phyloP scores from a whole-genome alignment of 2,888 invertebrate species.

The Anagyrus pseudococci region DNA sequence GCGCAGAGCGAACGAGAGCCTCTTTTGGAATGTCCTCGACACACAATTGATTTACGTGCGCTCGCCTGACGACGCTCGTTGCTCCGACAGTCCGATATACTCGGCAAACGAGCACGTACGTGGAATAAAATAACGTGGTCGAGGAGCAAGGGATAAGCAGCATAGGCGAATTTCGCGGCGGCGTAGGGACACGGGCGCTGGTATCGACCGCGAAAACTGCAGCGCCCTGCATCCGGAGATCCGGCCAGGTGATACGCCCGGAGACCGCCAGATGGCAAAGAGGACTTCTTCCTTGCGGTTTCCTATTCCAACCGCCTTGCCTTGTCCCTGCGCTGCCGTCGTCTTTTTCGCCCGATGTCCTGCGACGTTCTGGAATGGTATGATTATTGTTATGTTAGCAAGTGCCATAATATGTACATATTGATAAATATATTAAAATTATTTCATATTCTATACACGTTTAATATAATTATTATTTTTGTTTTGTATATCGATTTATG shows the following conservation, averaged over 20 bases:
- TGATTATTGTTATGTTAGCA: not conserved
- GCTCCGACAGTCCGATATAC: too few relatives aligned
- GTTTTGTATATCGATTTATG: too few relatives aligned
- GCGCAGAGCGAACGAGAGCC: too few relatives aligned
- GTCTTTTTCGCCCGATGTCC: constrained; percentile 10
- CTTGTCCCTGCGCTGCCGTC: constrained; percentile 38
- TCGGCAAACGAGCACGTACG: too few relatives aligned
- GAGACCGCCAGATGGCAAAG: constrained; percentile 60
- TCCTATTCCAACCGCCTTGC: constrained; percentile 33
- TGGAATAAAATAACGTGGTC: not conserved
- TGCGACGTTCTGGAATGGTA: not conserved
- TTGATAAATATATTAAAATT: too few relatives aligned
- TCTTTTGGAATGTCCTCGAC: too few relatives aligned
- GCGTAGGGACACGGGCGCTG: constrained; percentile 16
- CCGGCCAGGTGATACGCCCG: constrained; percentile 49
- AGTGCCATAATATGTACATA: too few relatives aligned
- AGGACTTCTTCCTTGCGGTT: constrained; percentile 48
- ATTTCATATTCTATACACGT: too few relatives aligned
- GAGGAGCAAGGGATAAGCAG: too few relatives aligned
- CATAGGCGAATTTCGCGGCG: not conserved
- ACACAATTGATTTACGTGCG: too few relatives aligned
- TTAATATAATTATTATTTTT: too few relatives aligned
- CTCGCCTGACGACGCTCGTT: too few relatives aligned
- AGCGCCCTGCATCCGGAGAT: constrained; percentile 52
- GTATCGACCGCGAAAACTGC: constrained; percentile 59